Conservation (phyloP, 2,113 vertebrate genomes). For the Sterrhoptilus dennistouni region DNA sequence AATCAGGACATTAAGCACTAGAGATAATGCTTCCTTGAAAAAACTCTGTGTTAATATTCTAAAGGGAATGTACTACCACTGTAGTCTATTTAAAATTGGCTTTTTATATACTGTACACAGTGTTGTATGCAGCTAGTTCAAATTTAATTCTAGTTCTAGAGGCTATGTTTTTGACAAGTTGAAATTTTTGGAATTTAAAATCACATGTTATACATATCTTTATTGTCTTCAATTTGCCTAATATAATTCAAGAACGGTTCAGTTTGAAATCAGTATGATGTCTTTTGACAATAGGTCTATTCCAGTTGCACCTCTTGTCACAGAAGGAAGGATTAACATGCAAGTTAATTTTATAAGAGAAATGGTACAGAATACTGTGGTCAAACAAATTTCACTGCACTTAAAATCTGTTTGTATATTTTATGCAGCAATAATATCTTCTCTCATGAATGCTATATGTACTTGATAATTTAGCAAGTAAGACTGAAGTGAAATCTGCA, state of each 20-base stretch:
- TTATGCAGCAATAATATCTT: neutral
- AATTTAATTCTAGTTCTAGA: neutral
- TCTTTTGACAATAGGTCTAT: neutral
- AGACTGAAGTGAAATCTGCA: neutral
- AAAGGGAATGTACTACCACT: neutral
- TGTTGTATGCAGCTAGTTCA: neutral
- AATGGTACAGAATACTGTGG: neutral
- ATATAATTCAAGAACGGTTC: neutral
- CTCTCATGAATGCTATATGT: neutral
- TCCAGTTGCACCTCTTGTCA: neutral
- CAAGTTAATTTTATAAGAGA: neutral
- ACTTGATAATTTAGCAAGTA: neutral
- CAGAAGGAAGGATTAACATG: neutral
- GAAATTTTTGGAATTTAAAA: neutral
- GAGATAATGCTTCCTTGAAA: neutral
- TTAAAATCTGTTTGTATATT: neutral
- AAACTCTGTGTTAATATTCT: neutral
- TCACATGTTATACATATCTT: neutral
- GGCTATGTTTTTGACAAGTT: neutral
- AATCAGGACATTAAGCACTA: slow-evolving; percentile 39
- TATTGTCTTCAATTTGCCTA: neutral
- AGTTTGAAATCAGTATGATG: neutral
- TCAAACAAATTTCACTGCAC: neutral
- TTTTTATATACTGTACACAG: neutral
- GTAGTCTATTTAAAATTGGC: neutral